phyloP scores from a whole-genome alignment of 1,140 invertebrate genomes.

The Achatina immaculata region DNA sequence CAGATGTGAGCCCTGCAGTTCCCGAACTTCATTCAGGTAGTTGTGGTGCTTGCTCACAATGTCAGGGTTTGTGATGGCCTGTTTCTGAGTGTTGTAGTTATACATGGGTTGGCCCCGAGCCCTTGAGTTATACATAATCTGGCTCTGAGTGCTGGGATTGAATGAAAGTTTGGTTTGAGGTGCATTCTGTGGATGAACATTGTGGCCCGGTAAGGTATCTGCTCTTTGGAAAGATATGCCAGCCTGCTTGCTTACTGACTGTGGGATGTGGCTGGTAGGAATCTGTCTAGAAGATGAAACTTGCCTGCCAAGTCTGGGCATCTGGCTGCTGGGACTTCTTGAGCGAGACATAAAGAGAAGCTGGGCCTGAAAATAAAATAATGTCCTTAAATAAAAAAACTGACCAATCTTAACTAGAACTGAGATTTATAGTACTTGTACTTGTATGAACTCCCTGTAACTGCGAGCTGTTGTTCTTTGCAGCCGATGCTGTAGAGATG shows the following conservation, averaged over 20 bases:
- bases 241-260: background rate
- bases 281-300: background rate
- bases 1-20: conserved; percentile 39
- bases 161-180: background rate
- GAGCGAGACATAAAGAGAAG: conserved; percentile 14
- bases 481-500: no score
- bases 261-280: background rate
- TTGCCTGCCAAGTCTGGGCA: background rate
- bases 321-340: background rate
- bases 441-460: no score
- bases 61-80: conserved; percentile 1
- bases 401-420: no score
- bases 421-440: no score
- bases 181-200: background rate
- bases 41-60: conserved; percentile 20
- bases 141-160: background rate
- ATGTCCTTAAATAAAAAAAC: no score
- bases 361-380: conserved; percentile 29
- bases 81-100: background rate
- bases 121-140: background rate
- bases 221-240: background rate
- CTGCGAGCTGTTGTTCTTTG: no score
- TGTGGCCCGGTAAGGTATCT: background rate
- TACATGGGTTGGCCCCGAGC: background rate
- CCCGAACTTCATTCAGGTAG: conserved; percentile 35